These are phyloP conservation scores for Cyanoramphus novaezelandiae DNA, from an alignment of 2,113 vertebrate species.

Conservation along the genomic window DNA sequence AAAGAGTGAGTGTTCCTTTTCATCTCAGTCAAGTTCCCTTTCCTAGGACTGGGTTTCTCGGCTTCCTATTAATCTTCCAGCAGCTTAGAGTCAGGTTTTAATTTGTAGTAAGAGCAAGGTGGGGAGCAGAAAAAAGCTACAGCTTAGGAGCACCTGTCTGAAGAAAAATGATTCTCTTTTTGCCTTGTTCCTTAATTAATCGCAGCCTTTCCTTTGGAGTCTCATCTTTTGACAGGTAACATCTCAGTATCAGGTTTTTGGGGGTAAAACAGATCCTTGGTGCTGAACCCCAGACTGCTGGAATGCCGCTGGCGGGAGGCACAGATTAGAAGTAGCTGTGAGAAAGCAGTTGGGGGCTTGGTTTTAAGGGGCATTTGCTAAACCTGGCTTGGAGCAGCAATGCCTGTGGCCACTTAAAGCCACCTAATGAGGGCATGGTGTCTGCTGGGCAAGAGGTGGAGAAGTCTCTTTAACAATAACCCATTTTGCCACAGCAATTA, in stretches of 20 bases:
- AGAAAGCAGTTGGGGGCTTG: background rate
- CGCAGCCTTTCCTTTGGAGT: background rate
- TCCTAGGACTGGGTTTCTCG: background rate
- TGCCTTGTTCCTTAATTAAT: background rate
- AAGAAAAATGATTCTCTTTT: background rate
- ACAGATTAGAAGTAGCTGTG: background rate
- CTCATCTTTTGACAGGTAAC: background rate
- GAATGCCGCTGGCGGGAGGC: background rate
- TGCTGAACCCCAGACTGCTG: background rate
- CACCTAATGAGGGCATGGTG: background rate
- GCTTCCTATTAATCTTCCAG: background rate
- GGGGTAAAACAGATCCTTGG: background rate
- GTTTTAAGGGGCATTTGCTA: background rate
- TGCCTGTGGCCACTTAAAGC: background rate
- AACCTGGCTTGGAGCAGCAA: background rate
- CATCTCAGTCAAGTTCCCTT: constrained; percentile 2
- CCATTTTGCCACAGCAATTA: background rate
- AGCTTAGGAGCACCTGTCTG: background rate
- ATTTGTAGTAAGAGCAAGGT: background rate
- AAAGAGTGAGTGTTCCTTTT: constrained; percentile 11
- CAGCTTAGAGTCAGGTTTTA: background rate
- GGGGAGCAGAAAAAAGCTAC: background rate
- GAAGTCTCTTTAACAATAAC: background rate
- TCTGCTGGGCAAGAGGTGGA: background rate
- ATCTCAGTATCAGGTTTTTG: background rate